These are phyloP conservation scores for Anoncus sp. DNA, from an alignment of 2,888 invertebrate species.

Conservation along the genomic window DNA sequence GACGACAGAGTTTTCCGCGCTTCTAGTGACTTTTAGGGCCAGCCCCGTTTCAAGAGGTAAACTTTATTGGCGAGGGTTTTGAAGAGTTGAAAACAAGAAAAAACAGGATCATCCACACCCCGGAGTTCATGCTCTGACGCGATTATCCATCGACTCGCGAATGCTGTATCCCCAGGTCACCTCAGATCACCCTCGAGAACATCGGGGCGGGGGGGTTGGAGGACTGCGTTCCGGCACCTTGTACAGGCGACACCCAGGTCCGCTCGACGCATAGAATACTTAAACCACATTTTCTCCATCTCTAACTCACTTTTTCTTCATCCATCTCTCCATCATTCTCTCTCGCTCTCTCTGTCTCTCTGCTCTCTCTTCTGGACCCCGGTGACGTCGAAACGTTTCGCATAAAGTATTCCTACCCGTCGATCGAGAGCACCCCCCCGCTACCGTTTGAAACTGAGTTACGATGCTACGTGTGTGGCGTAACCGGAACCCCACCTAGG, in stretches of 20 bases:
- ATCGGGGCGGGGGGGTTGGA: too few relatives aligned
- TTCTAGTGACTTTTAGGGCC: background rate
- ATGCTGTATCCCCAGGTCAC: background rate
- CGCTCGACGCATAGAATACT: constrained; percentile 67
- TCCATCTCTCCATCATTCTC: background rate
- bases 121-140: constrained; percentile 64
- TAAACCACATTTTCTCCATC: constrained; percentile 57
- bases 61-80: constrained; percentile 64
- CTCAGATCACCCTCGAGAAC: too few relatives aligned
- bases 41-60: background rate
- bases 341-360: constrained; percentile 43
- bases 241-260: constrained; percentile 20
- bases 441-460: constrained; percentile 78
- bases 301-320: constrained; percentile 56
- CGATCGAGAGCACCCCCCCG: constrained; percentile 75
- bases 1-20: background rate
- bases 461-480: constrained; percentile 78
- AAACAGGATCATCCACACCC: constrained; percentile 36
- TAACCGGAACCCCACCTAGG: constrained; percentile 17
- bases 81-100: constrained; percentile 69
- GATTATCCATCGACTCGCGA: constrained; percentile 75
- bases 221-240: background rate
- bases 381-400: constrained; percentile 74
- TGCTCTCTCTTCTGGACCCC: constrained; percentile 57
- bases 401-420: constrained; percentile 81